Evolutionary conservation across 2,797 vertebrate genomes (phyloP).

Genomic region (Acomys russatus): DNA sequence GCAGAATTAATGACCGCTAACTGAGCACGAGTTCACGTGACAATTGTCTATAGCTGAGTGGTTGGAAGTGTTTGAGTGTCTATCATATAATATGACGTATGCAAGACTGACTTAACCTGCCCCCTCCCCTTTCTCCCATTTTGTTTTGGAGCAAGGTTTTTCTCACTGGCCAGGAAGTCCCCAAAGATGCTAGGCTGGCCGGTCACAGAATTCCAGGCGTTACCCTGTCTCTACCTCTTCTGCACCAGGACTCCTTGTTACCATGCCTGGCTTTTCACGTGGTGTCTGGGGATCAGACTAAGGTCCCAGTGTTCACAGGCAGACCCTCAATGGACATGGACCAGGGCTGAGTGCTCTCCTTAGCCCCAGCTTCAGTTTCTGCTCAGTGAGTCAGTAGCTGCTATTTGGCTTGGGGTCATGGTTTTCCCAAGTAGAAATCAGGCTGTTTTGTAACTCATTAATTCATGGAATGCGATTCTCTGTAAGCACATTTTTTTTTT

Average conservation of each 20-base stretch:
- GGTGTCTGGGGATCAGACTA: not conserved
- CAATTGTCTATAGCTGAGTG: not conserved
- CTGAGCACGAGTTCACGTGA: not conserved
- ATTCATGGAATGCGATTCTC: constrained; percentile 73
- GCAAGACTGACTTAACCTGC: not conserved
- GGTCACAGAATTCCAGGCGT: not conserved
- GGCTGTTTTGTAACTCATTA: constrained; percentile 65
- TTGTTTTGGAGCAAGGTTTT: not conserved
- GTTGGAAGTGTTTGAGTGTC: not conserved
- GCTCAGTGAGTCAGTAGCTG: constrained; percentile 33
- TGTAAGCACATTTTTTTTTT: constrained; percentile 53
- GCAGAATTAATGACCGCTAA: not conserved
- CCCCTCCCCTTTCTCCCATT: not conserved
- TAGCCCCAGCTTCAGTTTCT: not conserved
- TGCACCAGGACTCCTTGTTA: not conserved
- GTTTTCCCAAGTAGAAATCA: constrained; percentile 55
- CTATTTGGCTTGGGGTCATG: constrained; percentile 43
- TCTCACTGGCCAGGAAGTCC: not conserved
- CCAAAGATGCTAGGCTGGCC: not conserved
- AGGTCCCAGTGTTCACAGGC: not conserved
- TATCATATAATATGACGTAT: not conserved
- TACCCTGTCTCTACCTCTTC: not conserved
- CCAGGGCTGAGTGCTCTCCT: not conserved
- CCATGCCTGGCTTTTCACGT: not conserved
- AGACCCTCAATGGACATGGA: not conserved